A percentile compares a stretch with the other conserved stretches of the same genome.
phyloP scores from a whole-genome alignment of 2,797 vertebrate species.

The Hyperoplus lanceolatus region DNA sequence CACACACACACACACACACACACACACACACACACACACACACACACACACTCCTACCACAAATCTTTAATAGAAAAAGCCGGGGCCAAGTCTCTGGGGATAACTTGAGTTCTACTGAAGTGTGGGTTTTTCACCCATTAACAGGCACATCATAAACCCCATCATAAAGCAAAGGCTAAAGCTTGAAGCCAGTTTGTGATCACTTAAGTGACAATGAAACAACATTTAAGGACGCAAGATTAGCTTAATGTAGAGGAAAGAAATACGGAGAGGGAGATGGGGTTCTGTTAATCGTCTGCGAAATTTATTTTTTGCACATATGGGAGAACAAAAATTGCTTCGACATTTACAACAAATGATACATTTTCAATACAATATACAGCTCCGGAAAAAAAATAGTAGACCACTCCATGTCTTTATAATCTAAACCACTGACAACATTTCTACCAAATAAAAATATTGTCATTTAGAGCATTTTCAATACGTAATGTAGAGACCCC shows the following conservation, averaged over 20 bases:
- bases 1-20: too few species aligned
- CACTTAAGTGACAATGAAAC: constrained; percentile 39
- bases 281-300: constrained; percentile 12
- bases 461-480: too few species aligned
- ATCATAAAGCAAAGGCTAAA: background rate
- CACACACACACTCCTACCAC: background rate
- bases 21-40: too few species aligned
- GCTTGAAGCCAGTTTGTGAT: constrained; percentile 13
- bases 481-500: too few species aligned
- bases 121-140: constrained; percentile 21
- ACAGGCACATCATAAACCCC: constrained; percentile 18
- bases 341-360: constrained; percentile 42
- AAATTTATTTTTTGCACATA: constrained; percentile 27
- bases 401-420: too few species aligned
- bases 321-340: constrained; percentile 36
- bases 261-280: background rate
- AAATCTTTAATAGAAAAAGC: constrained; percentile 42
- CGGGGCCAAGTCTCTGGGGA: background rate
- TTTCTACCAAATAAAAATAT: too few species aligned
- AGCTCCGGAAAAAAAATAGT: too few species aligned
- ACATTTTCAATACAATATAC: background rate
- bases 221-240: background rate
- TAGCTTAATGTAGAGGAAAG: constrained; percentile 10
- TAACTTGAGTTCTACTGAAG: background rate
- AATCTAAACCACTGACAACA: too few species aligned